Percentiles rank a stretch among this genome's conserved stretches.
Evolutionary conservation across 2,888 invertebrate genomes (phyloP).

Genomic region (Cantharis rustica): DNA sequence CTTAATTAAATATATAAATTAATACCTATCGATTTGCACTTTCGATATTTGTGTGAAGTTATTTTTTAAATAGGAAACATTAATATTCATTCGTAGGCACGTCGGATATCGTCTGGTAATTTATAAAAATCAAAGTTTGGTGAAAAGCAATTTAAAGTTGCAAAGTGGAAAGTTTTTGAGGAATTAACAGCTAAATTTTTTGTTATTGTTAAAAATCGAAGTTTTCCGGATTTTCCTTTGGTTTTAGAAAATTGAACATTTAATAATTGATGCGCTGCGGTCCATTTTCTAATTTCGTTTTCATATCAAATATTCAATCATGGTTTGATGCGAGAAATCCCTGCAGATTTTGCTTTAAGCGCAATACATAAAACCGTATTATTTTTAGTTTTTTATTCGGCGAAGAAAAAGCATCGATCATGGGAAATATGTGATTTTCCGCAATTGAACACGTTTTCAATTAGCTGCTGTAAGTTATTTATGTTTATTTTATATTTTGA

Average conservation of each 20-base stretch:
- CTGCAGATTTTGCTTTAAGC: neutral
- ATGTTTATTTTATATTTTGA: neutral
- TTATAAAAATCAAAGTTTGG: neutral
- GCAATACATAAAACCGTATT: neutral
- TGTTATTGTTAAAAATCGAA: neutral
- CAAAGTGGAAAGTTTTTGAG: neutral
- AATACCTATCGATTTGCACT: neutral
- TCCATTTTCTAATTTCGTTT: neutral
- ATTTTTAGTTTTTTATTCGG: neutral
- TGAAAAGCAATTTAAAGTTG: constrained; percentile 1
- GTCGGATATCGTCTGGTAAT: neutral
- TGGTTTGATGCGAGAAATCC: neutral
- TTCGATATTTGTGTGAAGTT: neutral
- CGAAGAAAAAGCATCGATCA: neutral
- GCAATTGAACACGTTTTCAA: neutral
- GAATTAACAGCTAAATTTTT: neutral
- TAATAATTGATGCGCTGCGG: neutral
- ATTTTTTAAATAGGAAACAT: neutral
- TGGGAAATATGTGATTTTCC: neutral
- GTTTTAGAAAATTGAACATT: neutral
- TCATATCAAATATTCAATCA: constrained; percentile 1
- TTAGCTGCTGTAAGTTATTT: neutral
- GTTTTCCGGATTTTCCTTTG: neutral
- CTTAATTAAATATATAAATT: constrained; percentile 1
- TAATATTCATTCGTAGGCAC: neutral